Conservation (phyloP, 1,140 invertebrate species). For the Sitodiplosis mosellana region DNA sequence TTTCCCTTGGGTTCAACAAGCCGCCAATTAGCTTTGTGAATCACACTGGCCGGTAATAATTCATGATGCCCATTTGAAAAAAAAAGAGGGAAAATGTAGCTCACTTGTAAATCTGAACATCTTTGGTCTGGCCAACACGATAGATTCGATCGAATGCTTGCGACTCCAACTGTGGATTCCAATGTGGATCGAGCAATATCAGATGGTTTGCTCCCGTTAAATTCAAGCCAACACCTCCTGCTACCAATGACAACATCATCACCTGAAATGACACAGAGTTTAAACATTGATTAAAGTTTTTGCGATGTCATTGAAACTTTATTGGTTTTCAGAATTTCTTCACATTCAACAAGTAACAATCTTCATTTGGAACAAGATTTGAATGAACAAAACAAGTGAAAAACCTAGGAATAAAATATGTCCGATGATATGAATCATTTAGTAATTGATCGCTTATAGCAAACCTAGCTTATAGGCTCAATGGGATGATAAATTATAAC, state of each 20-base stretch:
- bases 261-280: conserved; percentile 32
- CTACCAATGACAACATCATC: conserved; percentile 66
- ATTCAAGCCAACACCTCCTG: conserved; percentile 83
- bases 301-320: no score
- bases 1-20: no score
- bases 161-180: conserved; percentile 85
- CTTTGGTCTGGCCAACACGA: conserved; percentile 66
- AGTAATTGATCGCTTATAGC: no score
- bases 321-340: no score
- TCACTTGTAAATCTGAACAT: conserved; percentile 70
- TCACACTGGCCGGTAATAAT: no score
- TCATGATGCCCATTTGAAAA: neutral
- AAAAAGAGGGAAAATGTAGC: conserved; percentile 7
- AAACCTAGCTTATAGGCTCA: neutral
- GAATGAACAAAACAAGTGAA: no score
- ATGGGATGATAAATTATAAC: neutral
- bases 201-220: conserved; percentile 79
- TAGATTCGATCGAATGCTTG: conserved; percentile 87
- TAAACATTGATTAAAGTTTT: conserved; percentile 48
- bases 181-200: conserved; percentile 76
- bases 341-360: no score
- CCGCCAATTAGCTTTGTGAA: no score
- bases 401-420: no score
- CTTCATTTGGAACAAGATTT: no score
- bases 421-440: no score